Base-by-base conservation (phyloP, 2,113 vertebrate species). In the Etia nguti region DNA sequence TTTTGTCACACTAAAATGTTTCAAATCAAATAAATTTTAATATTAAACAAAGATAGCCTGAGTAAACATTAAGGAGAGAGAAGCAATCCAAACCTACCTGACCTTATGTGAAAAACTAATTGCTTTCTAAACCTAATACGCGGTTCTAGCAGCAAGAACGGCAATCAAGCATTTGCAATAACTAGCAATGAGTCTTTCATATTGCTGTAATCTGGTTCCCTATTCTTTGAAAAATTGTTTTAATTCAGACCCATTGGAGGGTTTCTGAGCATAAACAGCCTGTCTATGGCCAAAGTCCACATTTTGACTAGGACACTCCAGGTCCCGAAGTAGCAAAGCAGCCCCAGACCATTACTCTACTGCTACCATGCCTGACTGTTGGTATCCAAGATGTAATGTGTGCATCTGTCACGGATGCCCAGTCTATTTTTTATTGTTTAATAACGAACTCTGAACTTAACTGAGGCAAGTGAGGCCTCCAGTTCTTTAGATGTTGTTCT, bases 141-240 rank as follows among this genome's bases (percentile, higher is more conserved):
- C 38, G 31, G 31, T 13, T 65, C 4, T 65, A 65, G 60, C 60
- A 65, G 31, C 10, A 65, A 65, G 0, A 65, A 38, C 31, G 1
- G 2, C 60, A 38, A 65, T 36, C 2, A 0, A 65, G 31, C 2
- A 8, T 65, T 65, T n/a, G 10, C 36, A 31, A 8, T 65, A 65
- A 38, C 60, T 18, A 20, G 0, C 31, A 62, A 36, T 36, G 31
- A 7, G 10, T 36, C 59, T 62, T 62, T 62, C 59, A 36, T 4
- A 62, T 62, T 36, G 2, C 59, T 62, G 31, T 62, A 62, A 36
- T 36, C 6, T 4, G 10, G 31, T 10, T 36, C 31, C 0, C 31
- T 43, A 11, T 62, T 62, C 59, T 36, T 62, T 34, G 29, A 62
- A 60, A 62, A 4, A 4, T 34, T 34, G 31, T 1, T 62, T 62